A percentile compares a stretch with the other conserved stretches of the same genome.
Conservation (phyloP, 2,113 vertebrate species). For the Axis porcinus region DNA sequence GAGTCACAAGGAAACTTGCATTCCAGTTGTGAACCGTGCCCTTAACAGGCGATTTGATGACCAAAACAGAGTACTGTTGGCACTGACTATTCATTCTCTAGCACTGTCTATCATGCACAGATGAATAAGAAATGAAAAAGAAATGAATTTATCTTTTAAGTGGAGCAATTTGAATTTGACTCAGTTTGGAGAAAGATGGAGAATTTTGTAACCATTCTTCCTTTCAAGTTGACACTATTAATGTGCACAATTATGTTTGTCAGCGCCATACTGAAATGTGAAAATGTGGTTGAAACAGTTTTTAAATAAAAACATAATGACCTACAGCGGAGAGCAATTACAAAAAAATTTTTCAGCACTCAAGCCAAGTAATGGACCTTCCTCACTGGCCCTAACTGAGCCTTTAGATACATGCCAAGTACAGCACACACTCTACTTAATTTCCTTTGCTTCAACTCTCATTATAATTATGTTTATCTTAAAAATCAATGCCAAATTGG, state of each 20-base stretch:
- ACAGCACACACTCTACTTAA: not conserved
- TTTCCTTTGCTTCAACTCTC: constrained; percentile 32
- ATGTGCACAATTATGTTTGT: not conserved
- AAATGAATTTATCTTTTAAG: not conserved
- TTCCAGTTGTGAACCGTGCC: not conserved
- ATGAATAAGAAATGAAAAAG: not conserved
- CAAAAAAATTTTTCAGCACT: not conserved
- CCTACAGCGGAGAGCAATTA: constrained; percentile 32
- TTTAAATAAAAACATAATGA: constrained; percentile 7
- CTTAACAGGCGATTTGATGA: not conserved
- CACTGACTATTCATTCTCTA: not conserved
- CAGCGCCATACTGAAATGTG: not conserved
- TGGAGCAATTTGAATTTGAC: not conserved
- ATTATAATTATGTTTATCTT: constrained; percentile 34
- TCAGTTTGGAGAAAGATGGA: not conserved
- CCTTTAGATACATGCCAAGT: constrained; percentile 19
- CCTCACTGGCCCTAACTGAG: not conserved
- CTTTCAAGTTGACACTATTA: not conserved
- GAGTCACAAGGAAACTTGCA: not conserved
- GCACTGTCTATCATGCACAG: not conserved
- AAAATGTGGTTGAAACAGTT: not conserved
- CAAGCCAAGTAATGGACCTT: not conserved
- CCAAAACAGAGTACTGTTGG: not conserved
- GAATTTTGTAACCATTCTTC: not conserved
- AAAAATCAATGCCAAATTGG: not conserved